Percentiles rank a stretch among this genome's conserved stretches.
phyloP scores from a whole-genome alignment of 1,140 invertebrate species.

The Globodera ellingtonae region DNA sequence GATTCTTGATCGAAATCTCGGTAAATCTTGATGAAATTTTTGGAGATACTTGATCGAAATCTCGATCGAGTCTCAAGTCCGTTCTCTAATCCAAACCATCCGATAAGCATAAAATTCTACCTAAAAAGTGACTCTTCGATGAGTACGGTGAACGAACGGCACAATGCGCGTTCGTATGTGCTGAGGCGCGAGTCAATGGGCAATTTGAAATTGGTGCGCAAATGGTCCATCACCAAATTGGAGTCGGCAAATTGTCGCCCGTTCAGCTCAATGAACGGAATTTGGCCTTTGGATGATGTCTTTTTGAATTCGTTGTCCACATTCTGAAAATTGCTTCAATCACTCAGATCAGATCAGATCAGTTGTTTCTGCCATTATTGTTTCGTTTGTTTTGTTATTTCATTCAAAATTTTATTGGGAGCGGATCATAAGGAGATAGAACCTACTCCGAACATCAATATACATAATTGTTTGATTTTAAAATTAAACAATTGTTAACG shows the following conservation, averaged over 20 bases:
- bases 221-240: slow-evolving; percentile 78
- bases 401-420: too few relatives aligned
- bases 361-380: neutral
- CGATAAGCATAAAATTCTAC: neutral
- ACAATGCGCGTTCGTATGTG: slow-evolving; percentile 76
- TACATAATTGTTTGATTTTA: too few relatives aligned
- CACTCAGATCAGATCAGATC: neutral
- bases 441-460: too few relatives aligned
- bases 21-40: too few relatives aligned
- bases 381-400: too few relatives aligned
- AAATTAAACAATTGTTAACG: too few relatives aligned
- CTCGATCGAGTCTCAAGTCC: too few relatives aligned
- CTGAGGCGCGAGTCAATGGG: slow-evolving; percentile 79
- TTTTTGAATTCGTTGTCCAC: slow-evolving; percentile 52
- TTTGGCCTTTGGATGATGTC: slow-evolving; percentile 73
- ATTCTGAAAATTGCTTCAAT: slow-evolving; percentile 42
- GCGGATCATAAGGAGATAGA: too few relatives aligned
- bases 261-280: slow-evolving; percentile 86
- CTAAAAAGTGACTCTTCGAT: slow-evolving; percentile 81
- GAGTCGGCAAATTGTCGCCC: slow-evolving; percentile 89
- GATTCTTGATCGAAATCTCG: too few relatives aligned
- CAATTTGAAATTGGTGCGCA: slow-evolving; percentile 79
- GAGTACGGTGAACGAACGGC: slow-evolving; percentile 89
- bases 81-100: too few relatives aligned
- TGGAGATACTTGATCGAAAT: too few relatives aligned